These are phyloP conservation scores for Lithobius niger DNA, from an alignment of 1,140 invertebrate genomes.

Conservation along the genomic window DNA sequence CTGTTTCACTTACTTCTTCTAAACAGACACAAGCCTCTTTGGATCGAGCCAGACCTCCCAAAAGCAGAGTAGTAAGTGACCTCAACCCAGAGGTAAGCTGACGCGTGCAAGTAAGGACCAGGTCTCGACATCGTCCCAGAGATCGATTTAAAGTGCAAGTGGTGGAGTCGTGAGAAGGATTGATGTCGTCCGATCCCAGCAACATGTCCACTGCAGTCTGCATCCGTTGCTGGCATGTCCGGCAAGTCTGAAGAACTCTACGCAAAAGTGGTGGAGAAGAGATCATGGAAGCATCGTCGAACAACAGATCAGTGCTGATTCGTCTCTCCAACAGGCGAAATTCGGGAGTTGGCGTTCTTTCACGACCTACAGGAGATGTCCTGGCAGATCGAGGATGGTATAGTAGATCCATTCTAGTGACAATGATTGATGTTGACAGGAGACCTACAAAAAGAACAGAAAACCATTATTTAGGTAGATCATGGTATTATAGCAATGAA, in stretches of 20 bases:
- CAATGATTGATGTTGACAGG: too few species aligned
- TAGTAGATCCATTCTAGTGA: too few species aligned
- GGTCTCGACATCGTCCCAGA: neutral
- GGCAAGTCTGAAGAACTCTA: neutral
- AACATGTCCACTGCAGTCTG: neutral
- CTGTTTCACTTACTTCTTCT: neutral
- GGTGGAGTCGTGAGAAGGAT: neutral
- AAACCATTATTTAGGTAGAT: too few species aligned
- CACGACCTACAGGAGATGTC: neutral
- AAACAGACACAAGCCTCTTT: neutral
- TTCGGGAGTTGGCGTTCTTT: neutral
- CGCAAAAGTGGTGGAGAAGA: neutral
- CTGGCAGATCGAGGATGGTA: too few species aligned
- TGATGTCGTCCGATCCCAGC: neutral
- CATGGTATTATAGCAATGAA: too few species aligned
- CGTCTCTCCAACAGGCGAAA: neutral
- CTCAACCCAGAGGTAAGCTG: neutral
- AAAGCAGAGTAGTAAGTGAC: neutral
- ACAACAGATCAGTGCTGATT: too few species aligned
- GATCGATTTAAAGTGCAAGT: neutral
- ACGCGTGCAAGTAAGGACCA: neutral
- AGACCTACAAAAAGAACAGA: too few species aligned
- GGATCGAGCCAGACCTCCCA: neutral
- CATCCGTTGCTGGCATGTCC: neutral
- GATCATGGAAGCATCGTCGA: neutral